These are phyloP conservation scores for Semicossyphus pulcher DNA, from an alignment of 2,113 vertebrate species.

Conservation along the genomic window DNA sequence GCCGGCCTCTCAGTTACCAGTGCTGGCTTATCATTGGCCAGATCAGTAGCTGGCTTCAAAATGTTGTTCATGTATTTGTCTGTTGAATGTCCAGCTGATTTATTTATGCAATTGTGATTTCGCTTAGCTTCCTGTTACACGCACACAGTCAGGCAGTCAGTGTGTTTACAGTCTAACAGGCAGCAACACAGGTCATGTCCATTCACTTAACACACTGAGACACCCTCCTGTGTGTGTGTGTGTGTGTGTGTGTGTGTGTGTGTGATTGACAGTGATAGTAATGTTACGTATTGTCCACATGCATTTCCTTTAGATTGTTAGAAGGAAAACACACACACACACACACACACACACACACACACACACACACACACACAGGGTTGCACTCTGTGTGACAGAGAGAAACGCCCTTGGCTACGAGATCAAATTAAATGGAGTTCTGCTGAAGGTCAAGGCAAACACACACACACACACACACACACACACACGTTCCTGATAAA, in stretches of 20 bases:
- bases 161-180: background rate
- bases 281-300: background rate
- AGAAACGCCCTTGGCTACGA: conserved; percentile 48
- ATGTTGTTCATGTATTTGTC: too few species aligned
- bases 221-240: background rate
- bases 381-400: too few species aligned
- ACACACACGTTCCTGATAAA: conserved; percentile 50
- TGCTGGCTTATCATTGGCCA: too few species aligned
- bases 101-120: too few species aligned
- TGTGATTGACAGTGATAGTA: background rate
- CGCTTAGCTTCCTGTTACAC: too few species aligned
- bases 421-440: conserved; percentile 54
- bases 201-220: background rate
- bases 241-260: conserved; percentile 4
- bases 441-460: too few species aligned
- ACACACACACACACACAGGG: conserved; percentile 1
- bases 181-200: background rate
- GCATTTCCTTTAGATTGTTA: conserved; percentile 1
- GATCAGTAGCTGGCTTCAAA: too few species aligned
- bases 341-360: conserved; percentile 26
- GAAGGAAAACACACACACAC: background rate
- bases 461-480: background rate
- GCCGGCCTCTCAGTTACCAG: too few species aligned
- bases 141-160: background rate
- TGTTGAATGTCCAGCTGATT: too few species aligned